Conservation (phyloP, 2,113 vertebrate species). For the Cairina moschata region DNA sequence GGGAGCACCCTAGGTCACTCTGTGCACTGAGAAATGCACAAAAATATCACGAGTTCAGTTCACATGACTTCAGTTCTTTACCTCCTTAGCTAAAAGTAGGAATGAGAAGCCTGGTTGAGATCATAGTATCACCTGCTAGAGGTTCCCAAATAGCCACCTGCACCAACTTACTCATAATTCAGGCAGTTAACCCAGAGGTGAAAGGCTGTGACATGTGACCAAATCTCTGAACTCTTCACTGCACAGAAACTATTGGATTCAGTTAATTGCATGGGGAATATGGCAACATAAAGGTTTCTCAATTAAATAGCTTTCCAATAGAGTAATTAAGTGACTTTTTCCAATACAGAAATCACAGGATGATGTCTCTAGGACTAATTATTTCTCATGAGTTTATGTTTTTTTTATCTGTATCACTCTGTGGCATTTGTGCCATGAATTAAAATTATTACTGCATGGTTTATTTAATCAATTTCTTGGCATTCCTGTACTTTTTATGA, state of each 20-base stretch:
- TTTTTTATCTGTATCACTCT: not conserved
- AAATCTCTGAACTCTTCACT: not conserved
- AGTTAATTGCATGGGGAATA: not conserved
- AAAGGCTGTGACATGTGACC: not conserved
- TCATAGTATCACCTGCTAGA: not conserved
- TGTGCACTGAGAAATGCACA: accelerated
- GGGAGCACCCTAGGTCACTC: not conserved
- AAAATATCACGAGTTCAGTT: not conserved
- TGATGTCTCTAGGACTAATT: not conserved
- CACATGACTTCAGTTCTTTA: not conserved
- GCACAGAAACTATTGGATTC: not conserved
- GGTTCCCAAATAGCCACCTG: not conserved
- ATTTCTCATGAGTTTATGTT: not conserved
- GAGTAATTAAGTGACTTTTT: conserved; percentile 22
- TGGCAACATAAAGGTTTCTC: not conserved
- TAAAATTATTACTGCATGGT: not conserved
- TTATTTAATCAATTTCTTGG: conserved; percentile 17
- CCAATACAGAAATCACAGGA: not conserved
- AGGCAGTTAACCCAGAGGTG: not conserved
- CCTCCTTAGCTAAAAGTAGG: not conserved
- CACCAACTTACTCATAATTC: not conserved
- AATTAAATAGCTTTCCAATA: conserved; percentile 25
- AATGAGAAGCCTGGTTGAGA: not conserved
- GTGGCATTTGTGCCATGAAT: not conserved
- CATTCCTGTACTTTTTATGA: not conserved